These are phyloP conservation scores for Pseudochromis fuscus DNA, from an alignment of 2,797 vertebrate species.

Conservation along the genomic window DNA sequence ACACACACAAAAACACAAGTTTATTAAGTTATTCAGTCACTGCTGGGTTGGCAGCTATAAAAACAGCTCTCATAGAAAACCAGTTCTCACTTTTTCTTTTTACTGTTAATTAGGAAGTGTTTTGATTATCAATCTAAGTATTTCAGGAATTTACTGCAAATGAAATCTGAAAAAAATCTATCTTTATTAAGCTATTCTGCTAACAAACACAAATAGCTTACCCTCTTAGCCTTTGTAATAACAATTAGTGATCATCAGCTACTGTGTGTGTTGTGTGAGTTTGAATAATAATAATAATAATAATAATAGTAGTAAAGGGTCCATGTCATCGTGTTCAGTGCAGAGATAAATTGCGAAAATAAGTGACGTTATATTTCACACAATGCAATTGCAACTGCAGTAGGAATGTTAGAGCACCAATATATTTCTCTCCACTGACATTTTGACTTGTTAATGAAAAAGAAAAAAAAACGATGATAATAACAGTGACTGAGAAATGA, in stretches of 20 bases:
- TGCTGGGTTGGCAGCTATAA: conserved; percentile 12
- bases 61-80: conserved; percentile 2
- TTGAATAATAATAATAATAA: neutral
- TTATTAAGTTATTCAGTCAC: conserved; percentile 9
- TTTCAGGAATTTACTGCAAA: neutral
- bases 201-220: neutral
- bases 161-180: too few relatives aligned
- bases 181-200: neutral
- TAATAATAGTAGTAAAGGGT: neutral
- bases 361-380: neutral
- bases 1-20: neutral
- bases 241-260: too few relatives aligned
- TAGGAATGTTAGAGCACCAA: neutral
- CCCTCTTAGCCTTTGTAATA: too few relatives aligned
- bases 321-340: neutral
- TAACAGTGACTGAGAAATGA: neutral
- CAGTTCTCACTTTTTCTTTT: neutral
- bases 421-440: neutral
- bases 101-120: conserved; percentile 4
- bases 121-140: neutral
- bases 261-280: too few relatives aligned
- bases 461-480: neutral
- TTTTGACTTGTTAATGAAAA: neutral
- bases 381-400: neutral
- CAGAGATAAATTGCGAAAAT: neutral